Evolutionary conservation across 2,113 vertebrate species (phyloP).

Genomic region (Eulemur rufifrons): DNA sequence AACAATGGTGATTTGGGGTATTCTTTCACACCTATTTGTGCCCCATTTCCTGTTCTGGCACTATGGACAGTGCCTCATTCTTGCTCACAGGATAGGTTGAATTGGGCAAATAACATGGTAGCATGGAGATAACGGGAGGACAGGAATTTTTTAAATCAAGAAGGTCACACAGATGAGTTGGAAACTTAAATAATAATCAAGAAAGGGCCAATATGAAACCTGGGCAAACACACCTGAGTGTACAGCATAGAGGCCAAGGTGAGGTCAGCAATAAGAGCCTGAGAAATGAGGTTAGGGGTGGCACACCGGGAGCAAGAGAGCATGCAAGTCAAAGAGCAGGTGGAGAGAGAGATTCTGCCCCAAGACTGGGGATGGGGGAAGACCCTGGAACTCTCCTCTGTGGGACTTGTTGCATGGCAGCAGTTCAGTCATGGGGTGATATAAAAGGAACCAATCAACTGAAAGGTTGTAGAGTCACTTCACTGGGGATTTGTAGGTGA

Average conservation of each 20-base stretch:
- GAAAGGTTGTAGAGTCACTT: neutral
- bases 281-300: neutral
- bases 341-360: neutral
- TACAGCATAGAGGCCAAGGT: too few species aligned
- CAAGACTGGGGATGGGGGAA: neutral
- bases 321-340: neutral
- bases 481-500: neutral
- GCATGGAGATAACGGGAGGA: neutral
- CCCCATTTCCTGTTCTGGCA: neutral
- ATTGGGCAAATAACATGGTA: neutral
- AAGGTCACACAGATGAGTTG: neutral
- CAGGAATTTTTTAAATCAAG: neutral
- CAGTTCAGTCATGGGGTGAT: too few species aligned
- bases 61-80: neutral
- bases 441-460: accelerated
- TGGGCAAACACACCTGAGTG: neutral
- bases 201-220: neutral
- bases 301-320: neutral
- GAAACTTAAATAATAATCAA: neutral
- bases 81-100: neutral
- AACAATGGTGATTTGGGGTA: neutral
- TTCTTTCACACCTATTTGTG: neutral
- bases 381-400: neutral
- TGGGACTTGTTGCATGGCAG: accelerated
- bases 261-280: neutral